Evolutionary conservation across 53 echinoderm and acorn worm species (phyloP), one percentile per base, ranked within the genome.

Genomic region (Holothuria leucospilota): DNA sequence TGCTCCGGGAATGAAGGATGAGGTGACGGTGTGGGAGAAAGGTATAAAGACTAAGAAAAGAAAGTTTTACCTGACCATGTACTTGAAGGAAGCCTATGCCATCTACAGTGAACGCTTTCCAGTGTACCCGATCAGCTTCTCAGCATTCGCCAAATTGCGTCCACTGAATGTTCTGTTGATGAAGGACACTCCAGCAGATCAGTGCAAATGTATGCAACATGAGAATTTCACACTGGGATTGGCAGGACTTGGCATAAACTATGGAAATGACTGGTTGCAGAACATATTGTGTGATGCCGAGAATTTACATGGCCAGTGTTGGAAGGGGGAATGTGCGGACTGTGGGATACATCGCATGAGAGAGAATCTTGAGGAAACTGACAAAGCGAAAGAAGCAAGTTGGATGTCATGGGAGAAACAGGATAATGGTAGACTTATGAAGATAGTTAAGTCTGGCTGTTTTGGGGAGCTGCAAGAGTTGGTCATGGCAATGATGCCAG

Each of bases 141-240:
- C 84, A 66, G 46, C 84, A 84, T 84, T 84, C 42, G 84, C 84
- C 63, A 84, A 84, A 63, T 67, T 84, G 34, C 16, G 68, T 27
- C 84, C 84, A 62, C 63, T 20, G 7, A 84, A 84, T 68, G 84
- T 84, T 1, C 46, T 84, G 34, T 24, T 84, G 63, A 64, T 84
- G 20, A 84, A 84, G 65, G 42, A 68, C 52, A 84, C 84, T 49
- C 84, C 66, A 38, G 42, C 84, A 28, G 42, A 42, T 42, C 84
- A 84, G 63, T 84, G 84, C 26, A 81, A 81, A 81, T 81, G 81
- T 51, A 39, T 39, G n/a, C n/a, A 30, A 67, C 84, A 68, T 40
- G 84, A 84, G 27, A 84, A 84, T 63, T 84, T 84, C 84, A 42
- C 66, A 4, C 64, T 64, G n/a, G 66, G 65, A 67, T 20, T 84